phyloP scores from a whole-genome alignment of 2,797 vertebrate species.

The Chromobotia macracanthus region DNA sequence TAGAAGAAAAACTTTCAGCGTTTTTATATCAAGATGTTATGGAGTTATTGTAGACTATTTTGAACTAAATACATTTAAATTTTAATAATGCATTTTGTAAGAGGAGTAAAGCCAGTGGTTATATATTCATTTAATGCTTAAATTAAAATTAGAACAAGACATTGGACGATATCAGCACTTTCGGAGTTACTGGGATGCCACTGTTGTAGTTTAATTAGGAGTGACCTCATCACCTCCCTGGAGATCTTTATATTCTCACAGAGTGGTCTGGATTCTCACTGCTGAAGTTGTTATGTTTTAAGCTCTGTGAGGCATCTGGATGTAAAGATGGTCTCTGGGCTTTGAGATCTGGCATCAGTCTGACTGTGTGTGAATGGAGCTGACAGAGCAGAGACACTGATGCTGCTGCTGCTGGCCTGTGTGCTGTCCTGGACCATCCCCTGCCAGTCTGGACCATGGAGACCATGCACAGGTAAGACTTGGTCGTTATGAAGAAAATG shows the following conservation, averaged over 20 bases:
- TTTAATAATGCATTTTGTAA: not conserved
- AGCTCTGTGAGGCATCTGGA: not conserved
- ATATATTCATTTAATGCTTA: not conserved
- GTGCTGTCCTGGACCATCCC: conserved; percentile 61
- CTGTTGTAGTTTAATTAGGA: not conserved
- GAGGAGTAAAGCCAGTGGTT: not conserved
- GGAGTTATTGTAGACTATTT: not conserved
- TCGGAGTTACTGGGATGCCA: not conserved
- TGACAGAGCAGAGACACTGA: conserved; percentile 63
- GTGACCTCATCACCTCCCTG: conserved; percentile 10
- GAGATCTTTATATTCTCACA: conserved; percentile 5
- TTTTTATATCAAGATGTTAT: not conserved
- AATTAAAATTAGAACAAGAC: not conserved
- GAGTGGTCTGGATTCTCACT: not conserved
- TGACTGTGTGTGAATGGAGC: conserved; percentile 68
- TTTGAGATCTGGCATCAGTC: conserved; percentile 32
- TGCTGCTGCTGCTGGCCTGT: conserved; percentile 74
- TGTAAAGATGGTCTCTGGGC: conserved; percentile 38
- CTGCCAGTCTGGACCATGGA: conserved; percentile 71
- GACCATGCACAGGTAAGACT: conserved; percentile 73
- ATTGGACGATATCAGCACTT: not conserved
- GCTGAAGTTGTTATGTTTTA: not conserved
- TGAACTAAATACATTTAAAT: conserved; percentile 13
- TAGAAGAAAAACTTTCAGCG: not conserved
- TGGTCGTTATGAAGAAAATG: not conserved